Percentiles rank a stretch among this genome's conserved stretches.
Evolutionary conservation across 2,888 invertebrate species (phyloP).

Genomic region (Lycophotia porphyrea): DNA sequence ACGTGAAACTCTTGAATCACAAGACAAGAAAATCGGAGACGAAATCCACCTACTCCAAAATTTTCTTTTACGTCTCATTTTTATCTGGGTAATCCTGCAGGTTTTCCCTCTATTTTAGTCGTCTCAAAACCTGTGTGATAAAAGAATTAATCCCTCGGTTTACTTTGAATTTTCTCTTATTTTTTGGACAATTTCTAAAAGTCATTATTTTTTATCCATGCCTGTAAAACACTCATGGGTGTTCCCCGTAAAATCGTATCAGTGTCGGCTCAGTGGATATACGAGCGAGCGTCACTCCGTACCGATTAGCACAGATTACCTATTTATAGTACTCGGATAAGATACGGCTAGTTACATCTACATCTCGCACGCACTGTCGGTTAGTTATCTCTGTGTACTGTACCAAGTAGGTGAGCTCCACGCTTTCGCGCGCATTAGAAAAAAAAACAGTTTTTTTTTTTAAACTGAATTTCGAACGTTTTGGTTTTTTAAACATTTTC

Average conservation of each 20-base stretch:
- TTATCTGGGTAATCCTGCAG: neutral
- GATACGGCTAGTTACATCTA: slow-evolving; percentile 52
- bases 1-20: slow-evolving; percentile 3
- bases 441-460: neutral
- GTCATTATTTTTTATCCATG: neutral
- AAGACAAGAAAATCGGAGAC: neutral
- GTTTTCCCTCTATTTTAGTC: neutral
- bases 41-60: neutral
- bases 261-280: slow-evolving; percentile 51
- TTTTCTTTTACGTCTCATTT: neutral
- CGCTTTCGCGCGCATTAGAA: slow-evolving; percentile 14
- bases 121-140: neutral
- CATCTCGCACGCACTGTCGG: slow-evolving; percentile 50
- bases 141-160: neutral
- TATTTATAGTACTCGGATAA: slow-evolving; percentile 60
- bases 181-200: neutral
- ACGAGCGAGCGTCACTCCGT: slow-evolving; percentile 49
- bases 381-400: slow-evolving; percentile 50
- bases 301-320: slow-evolving; percentile 60
- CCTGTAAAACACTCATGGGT: slow-evolving; percentile 24
- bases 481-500: neutral
- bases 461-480: neutral
- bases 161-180: neutral
- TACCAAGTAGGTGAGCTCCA: slow-evolving; percentile 42
- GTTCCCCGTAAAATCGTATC: slow-evolving; percentile 55